These are phyloP conservation scores for Acanthococcus lagerstroemiae DNA, from an alignment of 2,888 invertebrate genomes.

Conservation along the genomic window DNA sequence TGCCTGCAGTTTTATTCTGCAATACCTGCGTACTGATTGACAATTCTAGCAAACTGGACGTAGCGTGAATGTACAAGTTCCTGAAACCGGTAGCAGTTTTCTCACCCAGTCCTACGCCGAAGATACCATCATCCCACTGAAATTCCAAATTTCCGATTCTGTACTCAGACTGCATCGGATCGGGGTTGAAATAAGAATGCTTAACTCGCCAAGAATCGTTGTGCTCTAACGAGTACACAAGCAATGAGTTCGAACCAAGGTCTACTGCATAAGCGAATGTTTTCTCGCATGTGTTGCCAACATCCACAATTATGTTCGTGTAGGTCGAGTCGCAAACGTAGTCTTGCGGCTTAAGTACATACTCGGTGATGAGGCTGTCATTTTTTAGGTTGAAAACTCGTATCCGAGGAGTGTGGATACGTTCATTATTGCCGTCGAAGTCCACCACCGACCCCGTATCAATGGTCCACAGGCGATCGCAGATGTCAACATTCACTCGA, in stretches of 20 bases:
- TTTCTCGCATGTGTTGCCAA: constrained; percentile 59
- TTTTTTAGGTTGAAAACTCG: constrained; percentile 67
- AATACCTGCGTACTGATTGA: constrained; percentile 65
- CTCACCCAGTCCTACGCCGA: constrained; percentile 64
- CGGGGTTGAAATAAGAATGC: constrained; percentile 71
- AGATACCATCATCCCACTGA: constrained; percentile 78
- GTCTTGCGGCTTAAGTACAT: constrained; percentile 32
- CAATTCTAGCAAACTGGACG: constrained; percentile 68
- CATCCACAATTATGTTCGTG: constrained; percentile 72
- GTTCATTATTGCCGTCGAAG: constrained; percentile 19
- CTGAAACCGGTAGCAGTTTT: constrained; percentile 57
- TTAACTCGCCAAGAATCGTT: constrained; percentile 69
- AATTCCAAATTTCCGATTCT: constrained; percentile 53
- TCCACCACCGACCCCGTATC: constrained; percentile 68
- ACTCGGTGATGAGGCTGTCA: constrained; percentile 53
- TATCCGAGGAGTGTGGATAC: constrained; percentile 40
- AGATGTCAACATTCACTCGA: constrained; percentile 61
- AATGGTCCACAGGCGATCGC: constrained; percentile 71
- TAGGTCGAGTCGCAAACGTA: constrained; percentile 56
- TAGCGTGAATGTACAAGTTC: constrained; percentile 65
- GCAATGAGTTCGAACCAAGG: constrained; percentile 41
- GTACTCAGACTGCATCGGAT: constrained; percentile 50
- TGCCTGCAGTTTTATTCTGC: constrained; percentile 56
- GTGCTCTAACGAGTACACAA: constrained; percentile 64
- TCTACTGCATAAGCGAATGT: constrained; percentile 71